Base-by-base conservation (phyloP, 2,888 invertebrate genomes). In the Andrena haemorrhoa region DNA sequence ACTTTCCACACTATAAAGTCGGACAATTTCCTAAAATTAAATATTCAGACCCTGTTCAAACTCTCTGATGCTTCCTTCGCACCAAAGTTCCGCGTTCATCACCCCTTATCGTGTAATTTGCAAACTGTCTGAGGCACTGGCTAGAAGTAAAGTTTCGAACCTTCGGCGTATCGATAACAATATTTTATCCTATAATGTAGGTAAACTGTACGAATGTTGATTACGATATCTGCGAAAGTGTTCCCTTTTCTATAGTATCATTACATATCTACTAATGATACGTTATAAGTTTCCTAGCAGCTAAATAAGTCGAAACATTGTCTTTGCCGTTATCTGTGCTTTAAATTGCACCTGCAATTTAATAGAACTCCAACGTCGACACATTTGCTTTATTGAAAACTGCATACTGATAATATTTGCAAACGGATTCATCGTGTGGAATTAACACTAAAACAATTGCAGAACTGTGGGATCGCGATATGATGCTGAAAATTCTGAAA, bases 101-200 rank as follows among this genome's bases (percentile, higher is more conserved):
- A 4, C n/a, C 3, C 10, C 63, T n/a, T 12, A 58, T 12, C 6
- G 29, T 16, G 10, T 12, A 47, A 20, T 33, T 75, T 56, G 53
- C 79, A 58, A 51, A 31, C 8, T 16, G 41, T 64, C n/a, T 8
- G n/a, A 61, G 60, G 47, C 71, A 76, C 23, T 53, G 41, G 35
- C 35, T 49, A 41, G 10, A 60, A 49, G 29, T 10, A 56, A 41
- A 12, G 5, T 26, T 12, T 51, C 31, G 7, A 23, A 73, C 53
- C 66, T 29, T 49, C 23, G 41, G 47, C n/a, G 5, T 68, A 60
- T 66, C 26, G n/a, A 7, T 35, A 35, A 26, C 5, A 16, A 58
- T 49, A 31, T 2, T 41, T 41, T 53, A 41, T 8, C 8, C 23
- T 20, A 31, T n/a, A 47, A 10, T 29, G 41, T 8, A 10, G 20